Evolutionary conservation across 1,140 invertebrate genomes (phyloP), one percentile per base, ranked within the genome.

Genomic region (Dufourea novaeangliae): DNA sequence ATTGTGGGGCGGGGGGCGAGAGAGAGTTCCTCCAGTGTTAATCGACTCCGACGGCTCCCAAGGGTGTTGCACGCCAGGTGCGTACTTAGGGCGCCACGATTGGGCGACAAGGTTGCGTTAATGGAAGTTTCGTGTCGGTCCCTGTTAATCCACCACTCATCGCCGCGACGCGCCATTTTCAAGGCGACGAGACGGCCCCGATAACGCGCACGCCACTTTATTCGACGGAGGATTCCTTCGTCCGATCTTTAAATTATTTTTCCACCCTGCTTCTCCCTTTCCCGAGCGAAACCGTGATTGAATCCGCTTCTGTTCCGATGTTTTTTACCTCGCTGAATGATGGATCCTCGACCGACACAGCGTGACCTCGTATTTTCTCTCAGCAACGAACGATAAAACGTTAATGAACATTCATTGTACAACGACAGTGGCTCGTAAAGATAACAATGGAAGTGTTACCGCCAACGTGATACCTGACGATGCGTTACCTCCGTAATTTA

Each of bases 51-150:
- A 62, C 5, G 59, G 37, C 67, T 56, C 25, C 74, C 79, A 82
- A 67, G 46, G 76, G 67, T n/a, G n/a, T n/a, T n/a, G n/a, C 70
- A 80, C 84, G 63, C 66, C 84, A 90, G 83, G 76, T 90, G 87
- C 86, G 85, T 88, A 86, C 85, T 89, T 84, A 81, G 71, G 78
- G 66, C 12, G 52, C 75, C 77, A 57, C 73, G 84, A 88, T 86
- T 73, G 80, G 71, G 20, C 76, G 73, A 89, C 87, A 85, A 82
- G 85, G 57, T 68, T 85, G 81, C 76, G 80, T 88, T 91, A 91
- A 91, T 91, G 89, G 89, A 90, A 88, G 69, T 90, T 91, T 83
- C 89, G 69, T 90, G 90, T 91, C 87, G 84, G 83, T 82, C 78
- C 80, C 76, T 75, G 76, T 82, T 84, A 89, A 89, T 87, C 83